A percentile compares a stretch with the other conserved stretches of the same genome.
These are phyloP conservation scores for Drosophila bunnanda DNA, from an alignment of 2,888 invertebrate species.

Conservation along the genomic window DNA sequence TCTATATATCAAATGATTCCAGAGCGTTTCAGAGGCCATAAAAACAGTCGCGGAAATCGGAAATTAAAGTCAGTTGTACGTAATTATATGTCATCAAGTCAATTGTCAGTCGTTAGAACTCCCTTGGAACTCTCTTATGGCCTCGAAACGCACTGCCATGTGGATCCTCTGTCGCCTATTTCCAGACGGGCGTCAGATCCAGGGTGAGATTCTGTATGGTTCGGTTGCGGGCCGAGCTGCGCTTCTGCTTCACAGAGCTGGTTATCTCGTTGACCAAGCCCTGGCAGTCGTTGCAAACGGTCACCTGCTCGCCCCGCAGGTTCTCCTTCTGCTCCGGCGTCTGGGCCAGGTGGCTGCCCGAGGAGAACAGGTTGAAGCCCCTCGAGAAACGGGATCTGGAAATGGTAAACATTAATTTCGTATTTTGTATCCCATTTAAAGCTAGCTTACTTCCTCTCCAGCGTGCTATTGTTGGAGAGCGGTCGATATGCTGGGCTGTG, in stretches of 20 bases:
- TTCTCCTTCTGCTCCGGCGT: slow-evolving; percentile 86
- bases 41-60: slow-evolving; percentile 20
- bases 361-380: slow-evolving; percentile 86
- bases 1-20: slow-evolving; percentile 10
- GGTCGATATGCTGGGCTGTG: slow-evolving; percentile 84
- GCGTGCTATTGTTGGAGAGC: slow-evolving; percentile 85
- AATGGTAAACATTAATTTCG: not conserved
- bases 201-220: slow-evolving; percentile 92
- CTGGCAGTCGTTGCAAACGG: slow-evolving; percentile 97
- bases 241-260: slow-evolving; percentile 91
- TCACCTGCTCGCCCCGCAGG: slow-evolving; percentile 92
- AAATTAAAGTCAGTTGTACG: slow-evolving; percentile 15
- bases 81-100: slow-evolving; percentile 21
- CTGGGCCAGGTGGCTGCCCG: slow-evolving; percentile 84
- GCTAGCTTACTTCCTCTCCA: slow-evolving; percentile 86
- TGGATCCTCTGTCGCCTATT: slow-evolving; percentile 71
- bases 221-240: slow-evolving; percentile 93
- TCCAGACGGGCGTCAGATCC: slow-evolving; percentile 93
- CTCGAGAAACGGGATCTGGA: slow-evolving; percentile 88
- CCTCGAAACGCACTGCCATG: slow-evolving; percentile 24
- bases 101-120: slow-evolving; percentile 26
- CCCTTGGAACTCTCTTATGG: slow-evolving; percentile 14
- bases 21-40: slow-evolving; percentile 36
- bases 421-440: not conserved
- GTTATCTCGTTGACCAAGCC: slow-evolving; percentile 97